These are phyloP conservation scores for Drosophila tropicalis DNA, from an alignment of 1,140 invertebrate species.

Conservation along the genomic window DNA sequence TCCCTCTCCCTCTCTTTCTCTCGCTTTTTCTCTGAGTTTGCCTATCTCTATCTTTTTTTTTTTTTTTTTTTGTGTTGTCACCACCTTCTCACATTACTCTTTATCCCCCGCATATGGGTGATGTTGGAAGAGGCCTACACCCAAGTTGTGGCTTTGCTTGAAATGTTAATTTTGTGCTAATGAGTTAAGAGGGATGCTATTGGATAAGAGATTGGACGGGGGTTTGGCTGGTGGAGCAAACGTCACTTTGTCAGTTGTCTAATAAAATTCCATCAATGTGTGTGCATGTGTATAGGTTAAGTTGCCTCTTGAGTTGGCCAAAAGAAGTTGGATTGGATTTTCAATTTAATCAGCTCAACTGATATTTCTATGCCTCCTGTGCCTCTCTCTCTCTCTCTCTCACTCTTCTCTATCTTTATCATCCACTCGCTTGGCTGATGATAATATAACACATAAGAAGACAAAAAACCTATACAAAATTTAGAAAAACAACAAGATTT, in stretches of 20 bases:
- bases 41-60: neutral
- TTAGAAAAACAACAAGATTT: too few species aligned
- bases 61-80: neutral
- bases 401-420: too few species aligned
- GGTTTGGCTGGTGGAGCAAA: neutral
- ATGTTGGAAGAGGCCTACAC: slow-evolving; percentile 27
- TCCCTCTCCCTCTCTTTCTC: neutral
- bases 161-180: slow-evolving; percentile 65
- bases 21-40: neutral
- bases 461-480: too few species aligned
- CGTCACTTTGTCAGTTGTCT: slow-evolving; percentile 4
- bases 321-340: neutral
- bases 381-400: neutral
- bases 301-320: neutral
- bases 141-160: slow-evolving; percentile 44
- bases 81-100: neutral
- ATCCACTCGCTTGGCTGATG: too few species aligned
- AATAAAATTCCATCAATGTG: neutral
- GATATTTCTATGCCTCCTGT: neutral
- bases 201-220: neutral
- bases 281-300: neutral
- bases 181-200: slow-evolving; percentile 26
- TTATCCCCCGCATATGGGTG: neutral
- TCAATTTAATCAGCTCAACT: neutral
- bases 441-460: too few species aligned